Evolutionary conservation across 2,113 vertebrate genomes (phyloP), one percentile per base, ranked within the genome.

Genomic region (Atrichornis clamosus): DNA sequence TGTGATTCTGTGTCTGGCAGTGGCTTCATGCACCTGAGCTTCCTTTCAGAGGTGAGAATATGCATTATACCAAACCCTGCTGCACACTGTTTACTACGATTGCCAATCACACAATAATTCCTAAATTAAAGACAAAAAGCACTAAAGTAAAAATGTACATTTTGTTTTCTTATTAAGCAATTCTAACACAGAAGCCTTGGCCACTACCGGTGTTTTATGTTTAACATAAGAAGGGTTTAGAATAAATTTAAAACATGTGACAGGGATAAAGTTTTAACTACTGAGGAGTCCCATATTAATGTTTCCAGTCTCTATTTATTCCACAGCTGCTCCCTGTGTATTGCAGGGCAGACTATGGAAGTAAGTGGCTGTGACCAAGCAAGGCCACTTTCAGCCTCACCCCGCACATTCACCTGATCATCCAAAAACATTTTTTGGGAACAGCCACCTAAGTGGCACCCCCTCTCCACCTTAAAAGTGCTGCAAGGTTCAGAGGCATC

Each of bases 61-160:
- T 0, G 1, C 6, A 44, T 11, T 41, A 18, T 21, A 6, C 2
- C 32, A 44, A 88, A 59, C 24, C 18, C 24, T 6, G 12, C 4
- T 41, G 42, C 42, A 67, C 22, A 10, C 23, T 46, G 17, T 18
- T 64, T 12, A 20, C 9, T 55, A 3, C 22, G 21, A 11, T 17
- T 73, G 55, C 28, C 37, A 69, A 39, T 30, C 46, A 58, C 28
- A 70, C 20, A 27, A 0, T 21, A 33, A 63, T 39, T 69, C 63
- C 70, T 68, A 22, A 62, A 80, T 44, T 50, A 22, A 60, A 52
- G 55, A 4, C 50, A 90, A 39, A 70, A 91, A 41, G 27, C 23
- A 39, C 23, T 16, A 9, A 39, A 55, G 41, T 15, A 46, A 74
- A 79, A 32, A 33, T 18, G 69, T 28, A 24, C 9, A 20, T 58